Evolutionary conservation across 2,888 invertebrate species (phyloP), one percentile per base, ranked within the genome.

Genomic region (Hydrotaea cyrtoneurina): DNA sequence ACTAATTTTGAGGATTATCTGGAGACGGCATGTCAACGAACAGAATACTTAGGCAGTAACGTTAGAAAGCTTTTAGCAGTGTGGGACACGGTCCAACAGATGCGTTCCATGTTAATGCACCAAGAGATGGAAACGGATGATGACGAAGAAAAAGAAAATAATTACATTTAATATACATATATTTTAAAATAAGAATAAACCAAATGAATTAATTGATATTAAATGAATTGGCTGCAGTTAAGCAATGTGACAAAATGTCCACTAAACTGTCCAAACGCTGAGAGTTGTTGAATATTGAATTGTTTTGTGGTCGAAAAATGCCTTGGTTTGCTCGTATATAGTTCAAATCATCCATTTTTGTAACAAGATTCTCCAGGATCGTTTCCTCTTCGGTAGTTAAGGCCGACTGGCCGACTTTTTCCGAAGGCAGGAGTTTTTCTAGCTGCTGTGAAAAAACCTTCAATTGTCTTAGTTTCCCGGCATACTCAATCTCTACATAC

Each of bases 51-150:
- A 7, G 87, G 89, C 2, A 90, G 89, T 76, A 88, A 88, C 2
- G 88, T 89, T 5, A 89, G 92, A 0, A 91, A 91, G 72, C 79
- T 92, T 7, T 86, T 90, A 19, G 91, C 89, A 0, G 85, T 91
- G 0, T 87, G 87, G 73, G 89, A 90, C n/a, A 88, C 87, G 0
- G 86, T 90, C 7, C 84, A 86, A 15, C 86, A 88, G 55, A 88
- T 88, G 26, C 82, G 78, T 73, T 19, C 53, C 1, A 69, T 53
- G 57, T 74, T 87, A 8, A 64, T 77, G 3, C 50, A 57, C 0
- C 74, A 75, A 72, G 85, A 83, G 19, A 36, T 55, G 17, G 86
- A 81, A 5, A 15, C 74, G n/a, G 46, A 59, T 15, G 46, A 46
- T 46, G 73, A 78, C 50, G 75, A 39, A 39, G 39, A 39, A 46